These are phyloP conservation scores for Neoaliturus tenellus DNA, from an alignment of 2,888 invertebrate species.

Conservation along the genomic window DNA sequence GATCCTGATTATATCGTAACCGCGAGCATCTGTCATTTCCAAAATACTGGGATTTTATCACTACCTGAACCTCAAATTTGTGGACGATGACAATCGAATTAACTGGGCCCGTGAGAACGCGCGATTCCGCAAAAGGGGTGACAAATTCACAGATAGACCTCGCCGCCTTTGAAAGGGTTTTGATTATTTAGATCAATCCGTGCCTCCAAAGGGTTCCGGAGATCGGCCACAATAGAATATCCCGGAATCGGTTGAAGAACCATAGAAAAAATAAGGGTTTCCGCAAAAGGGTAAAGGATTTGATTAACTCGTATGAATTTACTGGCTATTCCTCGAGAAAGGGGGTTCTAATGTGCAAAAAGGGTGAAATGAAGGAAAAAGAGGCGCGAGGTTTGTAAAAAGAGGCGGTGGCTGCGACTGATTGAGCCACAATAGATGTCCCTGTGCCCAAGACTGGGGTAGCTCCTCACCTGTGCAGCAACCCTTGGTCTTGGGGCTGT, in stretches of 20 bases:
- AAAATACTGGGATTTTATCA: background rate
- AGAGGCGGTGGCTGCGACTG: conserved; percentile 39
- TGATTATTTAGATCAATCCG: conserved; percentile 52
- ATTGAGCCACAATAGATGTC: conserved; percentile 52
- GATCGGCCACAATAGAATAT: conserved; percentile 2
- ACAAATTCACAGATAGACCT: conserved; percentile 32
- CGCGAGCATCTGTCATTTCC: conserved; percentile 5
- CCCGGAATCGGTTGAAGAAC: conserved; percentile 8
- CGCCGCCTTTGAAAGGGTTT: background rate
- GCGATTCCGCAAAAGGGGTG: conserved; percentile 39
- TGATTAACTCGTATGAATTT: conserved; percentile 55
- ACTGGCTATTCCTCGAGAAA: conserved; percentile 45
- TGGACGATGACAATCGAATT: conserved; percentile 16
- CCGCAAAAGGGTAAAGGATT: conserved; percentile 55
- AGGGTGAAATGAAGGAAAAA: conserved; percentile 57
- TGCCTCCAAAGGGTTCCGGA: conserved; percentile 49
- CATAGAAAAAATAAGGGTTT: conserved; percentile 24
- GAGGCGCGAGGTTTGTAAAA: conserved; percentile 26
- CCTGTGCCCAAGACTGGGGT: background rate
- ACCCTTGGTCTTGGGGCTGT: background rate
- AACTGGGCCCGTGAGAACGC: conserved; percentile 21
- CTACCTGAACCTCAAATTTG: background rate
- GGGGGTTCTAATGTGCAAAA: conserved; percentile 40
- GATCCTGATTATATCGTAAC: conserved; percentile 7
- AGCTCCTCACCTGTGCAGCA: conserved; percentile 4